Base-by-base conservation (phyloP, 2,797 vertebrate genomes). In the Chanos chanos region DNA sequence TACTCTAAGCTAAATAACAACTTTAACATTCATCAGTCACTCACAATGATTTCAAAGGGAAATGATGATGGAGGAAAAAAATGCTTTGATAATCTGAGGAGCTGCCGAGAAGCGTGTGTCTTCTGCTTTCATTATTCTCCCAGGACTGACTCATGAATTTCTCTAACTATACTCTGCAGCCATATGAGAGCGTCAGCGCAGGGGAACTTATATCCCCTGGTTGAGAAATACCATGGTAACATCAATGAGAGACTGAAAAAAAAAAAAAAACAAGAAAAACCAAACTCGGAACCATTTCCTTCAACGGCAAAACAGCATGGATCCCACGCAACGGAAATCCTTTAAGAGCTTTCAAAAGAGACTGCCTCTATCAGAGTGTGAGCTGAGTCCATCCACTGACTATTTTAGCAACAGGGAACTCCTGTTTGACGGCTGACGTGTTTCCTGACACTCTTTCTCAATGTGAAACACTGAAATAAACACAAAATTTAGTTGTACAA, bases 241-340 rank as follows among this genome's bases (percentile, higher is more conserved):
- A 50, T 61, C 50, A 64, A 52, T 27, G 27, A 64, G 41, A 37
- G 19, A 73, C 57, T 75, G 30, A 72, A 72, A 73, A 61, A 44
- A 47, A 61, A 28, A 34, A 48, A 61, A 77, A 79, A 83, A 66
- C 50, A 62, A 63, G 63, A 34, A 48, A 61, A 77, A 79, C 83
- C 66, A 50, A 62, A 63, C 63, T 48, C 48, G 27, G 27, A 56
- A 56, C 30, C 19, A 16, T 51, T 39, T 43, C 21, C 83, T 81
- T 83, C 79, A 70, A 81, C 74, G 79, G 56, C 66, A 12, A 73
- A 61, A 33, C 68, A 41, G 61, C 41, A 70, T 73, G 77, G 72
- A 81, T 83, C 81, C 77, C 72, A 77, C 78, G 80, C 5, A n/a
- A 43, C 68, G 74, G 82, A 86, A 84, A 80, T 86, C 80, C 82